Conservation (phyloP, 2,113 vertebrate species). For the Carettochelys insculpta region DNA sequence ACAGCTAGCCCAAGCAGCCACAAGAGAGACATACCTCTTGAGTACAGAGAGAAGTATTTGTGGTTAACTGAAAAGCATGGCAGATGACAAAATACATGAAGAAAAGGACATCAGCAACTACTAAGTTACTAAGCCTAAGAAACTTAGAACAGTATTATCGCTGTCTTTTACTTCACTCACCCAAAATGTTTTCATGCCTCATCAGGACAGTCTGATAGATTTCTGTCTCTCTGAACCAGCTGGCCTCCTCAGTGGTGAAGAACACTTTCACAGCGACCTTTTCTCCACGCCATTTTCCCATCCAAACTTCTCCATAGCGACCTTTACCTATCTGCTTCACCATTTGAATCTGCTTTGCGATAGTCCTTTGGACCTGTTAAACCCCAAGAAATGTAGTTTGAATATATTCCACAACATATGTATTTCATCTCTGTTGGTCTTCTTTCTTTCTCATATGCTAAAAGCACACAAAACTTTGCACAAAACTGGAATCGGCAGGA, state of each 20-base stretch:
- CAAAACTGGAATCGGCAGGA: rapidly evolving
- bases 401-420: not conserved
- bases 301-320: constrained; percentile 97
- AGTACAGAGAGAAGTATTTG: not conserved
- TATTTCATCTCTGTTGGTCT: not conserved
- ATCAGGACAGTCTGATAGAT: constrained; percentile 98
- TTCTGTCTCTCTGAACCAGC: constrained; percentile 98
- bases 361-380: constrained; percentile 94
- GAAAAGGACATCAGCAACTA: constrained; percentile 34
- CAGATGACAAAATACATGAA: not conserved
- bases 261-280: constrained; percentile 98
- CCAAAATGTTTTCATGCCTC: constrained; percentile 97
- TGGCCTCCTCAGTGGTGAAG: constrained; percentile 97
- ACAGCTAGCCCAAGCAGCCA: no score
- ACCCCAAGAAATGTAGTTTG: constrained; percentile 8
- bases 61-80: constrained; percentile 25
- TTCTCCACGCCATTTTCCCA: constrained; percentile 95
- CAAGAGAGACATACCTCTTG: not conserved
- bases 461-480: rapidly evolving
- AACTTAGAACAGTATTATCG: not conserved
- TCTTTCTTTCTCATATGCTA: not conserved
- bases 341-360: constrained; percentile 99
- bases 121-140: not conserved
- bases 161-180: constrained; percentile 66
- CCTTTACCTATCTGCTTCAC: constrained; percentile 98